These are phyloP conservation scores for Trematomus loennbergii DNA, from an alignment of 2,113 vertebrate species.

Conservation along the genomic window DNA sequence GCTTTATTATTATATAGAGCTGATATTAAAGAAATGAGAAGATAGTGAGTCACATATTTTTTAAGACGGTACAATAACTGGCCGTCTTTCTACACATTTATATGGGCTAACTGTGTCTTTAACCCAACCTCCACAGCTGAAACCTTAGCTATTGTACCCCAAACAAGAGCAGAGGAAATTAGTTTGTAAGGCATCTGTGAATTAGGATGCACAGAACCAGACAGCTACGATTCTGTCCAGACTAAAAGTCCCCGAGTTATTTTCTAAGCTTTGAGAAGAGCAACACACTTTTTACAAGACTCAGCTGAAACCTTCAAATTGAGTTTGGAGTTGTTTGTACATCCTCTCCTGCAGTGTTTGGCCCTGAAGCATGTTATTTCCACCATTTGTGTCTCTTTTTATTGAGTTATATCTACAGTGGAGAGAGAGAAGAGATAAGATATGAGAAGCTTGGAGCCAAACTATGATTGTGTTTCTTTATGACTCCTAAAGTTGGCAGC, in stretches of 20 bases:
- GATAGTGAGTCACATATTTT: background rate
- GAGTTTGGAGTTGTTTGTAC: background rate
- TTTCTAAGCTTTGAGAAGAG: slow-evolving; percentile 8
- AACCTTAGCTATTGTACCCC: background rate
- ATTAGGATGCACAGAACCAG: slow-evolving; percentile 21
- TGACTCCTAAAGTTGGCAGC: slow-evolving; percentile 21
- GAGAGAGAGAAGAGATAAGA: background rate
- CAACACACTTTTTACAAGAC: background rate
- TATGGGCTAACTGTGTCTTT: background rate
- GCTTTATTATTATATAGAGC: too few relatives aligned
- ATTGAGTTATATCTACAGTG: background rate
- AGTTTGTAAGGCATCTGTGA: slow-evolving; percentile 21
- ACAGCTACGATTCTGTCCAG: slow-evolving; percentile 3
- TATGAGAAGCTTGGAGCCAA: slow-evolving; percentile 18
- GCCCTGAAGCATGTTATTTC: slow-evolving; percentile 16
- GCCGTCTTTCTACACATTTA: background rate
- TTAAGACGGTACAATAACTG: background rate
- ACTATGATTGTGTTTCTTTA: slow-evolving; percentile 18
- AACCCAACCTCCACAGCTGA: slow-evolving; percentile 15
- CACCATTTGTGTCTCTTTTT: background rate
- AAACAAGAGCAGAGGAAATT: slow-evolving; percentile 36
- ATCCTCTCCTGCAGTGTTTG: background rate
- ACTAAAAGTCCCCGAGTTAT: background rate
- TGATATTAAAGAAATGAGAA: slow-evolving; percentile 6
- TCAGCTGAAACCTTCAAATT: background rate